Evolutionary conservation across 2,888 invertebrate genomes (phyloP), one percentile per base, ranked within the genome.

Genomic region (Schizaphis graminum): DNA sequence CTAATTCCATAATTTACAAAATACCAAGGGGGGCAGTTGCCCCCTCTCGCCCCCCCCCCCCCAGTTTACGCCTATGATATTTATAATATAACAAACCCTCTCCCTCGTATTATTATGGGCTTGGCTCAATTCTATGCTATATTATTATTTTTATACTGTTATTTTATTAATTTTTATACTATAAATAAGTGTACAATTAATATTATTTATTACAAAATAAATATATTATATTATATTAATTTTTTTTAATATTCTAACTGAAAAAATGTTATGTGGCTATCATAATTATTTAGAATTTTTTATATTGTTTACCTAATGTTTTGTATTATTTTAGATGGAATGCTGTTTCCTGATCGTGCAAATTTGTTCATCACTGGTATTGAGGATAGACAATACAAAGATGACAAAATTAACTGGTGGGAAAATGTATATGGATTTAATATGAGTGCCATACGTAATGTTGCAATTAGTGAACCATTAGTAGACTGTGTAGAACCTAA

Each of bases 381-480:
- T 94, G 98, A 98, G 96, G 99, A 99, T 96, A 97, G 99, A 44
- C 99, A 99, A 96, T 99, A 99, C 96, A 99, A 99, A 96, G 99
- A 99, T 96, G 99, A 99, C 96, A 99, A 99, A 96, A 99, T 99
- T 95, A 99, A 99, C 96, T 99, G 99, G 99, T 99, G 99, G 99
- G 99, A 99, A 95, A 99, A 99, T 96, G 99, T 99, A 3, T 99
- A 99, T 95, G 99, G 99, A 91, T 99, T 99, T 96, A 98, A 99
- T 96, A 99, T 99, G 99, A 99, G 98, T 95, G 98, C 98, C 95
- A 99, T 99, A 96, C 97, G 99, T 93, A 98, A 99, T 96, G 99
- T 99, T 95, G 99, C 99, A 41, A 99, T 99, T 95, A 98, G 98
- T 77, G 99, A 99, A 96, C 99, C 99, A 0, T 97, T 99, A 3